phyloP scores from a whole-genome alignment of 2,888 invertebrate genomes.

The Catocala nupta region DNA sequence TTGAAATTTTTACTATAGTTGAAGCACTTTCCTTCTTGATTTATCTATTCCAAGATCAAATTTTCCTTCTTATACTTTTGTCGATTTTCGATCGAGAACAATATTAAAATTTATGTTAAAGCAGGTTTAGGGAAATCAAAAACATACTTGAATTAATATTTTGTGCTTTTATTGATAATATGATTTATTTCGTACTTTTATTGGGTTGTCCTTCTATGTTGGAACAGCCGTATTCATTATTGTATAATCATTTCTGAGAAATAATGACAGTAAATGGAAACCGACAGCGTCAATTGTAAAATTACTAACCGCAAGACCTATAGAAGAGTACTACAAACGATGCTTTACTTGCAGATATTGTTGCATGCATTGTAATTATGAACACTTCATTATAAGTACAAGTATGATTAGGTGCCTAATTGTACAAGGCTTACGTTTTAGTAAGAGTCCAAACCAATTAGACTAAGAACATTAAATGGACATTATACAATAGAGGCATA shows the following conservation, averaged over 20 bases:
- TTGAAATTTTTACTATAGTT: neutral
- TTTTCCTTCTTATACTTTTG: no score
- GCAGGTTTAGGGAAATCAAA: neutral
- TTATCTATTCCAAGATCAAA: no score
- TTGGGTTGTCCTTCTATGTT: neutral
- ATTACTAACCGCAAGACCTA: slow-evolving; percentile 34
- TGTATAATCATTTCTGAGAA: slow-evolving; percentile 31
- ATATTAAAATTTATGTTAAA: neutral
- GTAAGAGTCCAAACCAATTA: no score
- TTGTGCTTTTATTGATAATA: no score
- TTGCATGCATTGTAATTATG: neutral
- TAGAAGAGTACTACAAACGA: slow-evolving; percentile 20
- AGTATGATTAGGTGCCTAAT: no score
- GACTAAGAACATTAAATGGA: no score
- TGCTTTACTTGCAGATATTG: slow-evolving; percentile 2
- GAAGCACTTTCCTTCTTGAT: neutral
- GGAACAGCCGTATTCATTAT: slow-evolving; percentile 1
- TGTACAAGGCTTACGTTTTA: no score
- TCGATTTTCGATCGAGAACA: no score
- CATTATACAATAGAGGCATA: no score
- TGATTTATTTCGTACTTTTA: neutral
- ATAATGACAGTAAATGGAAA: slow-evolving; percentile 21
- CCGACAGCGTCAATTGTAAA: slow-evolving; percentile 38
- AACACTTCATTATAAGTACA: neutral
- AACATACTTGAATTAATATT: no score